A percentile compares a stretch with the other conserved stretches of the same genome.
phyloP scores from a whole-genome alignment of 2,888 invertebrate genomes.

The Acleris sparsana region DNA sequence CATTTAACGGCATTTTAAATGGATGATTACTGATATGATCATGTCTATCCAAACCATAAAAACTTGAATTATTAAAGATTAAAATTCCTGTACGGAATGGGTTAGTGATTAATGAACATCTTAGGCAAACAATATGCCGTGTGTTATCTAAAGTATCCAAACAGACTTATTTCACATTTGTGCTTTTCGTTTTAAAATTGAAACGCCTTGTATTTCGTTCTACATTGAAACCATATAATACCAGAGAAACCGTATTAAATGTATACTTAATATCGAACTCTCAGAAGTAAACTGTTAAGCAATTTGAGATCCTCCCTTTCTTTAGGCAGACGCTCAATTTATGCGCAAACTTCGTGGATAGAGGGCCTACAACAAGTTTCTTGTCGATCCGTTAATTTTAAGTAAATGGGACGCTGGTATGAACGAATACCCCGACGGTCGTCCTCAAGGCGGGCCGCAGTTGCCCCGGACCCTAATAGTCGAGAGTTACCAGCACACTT shows the following conservation, averaged over 20 bases:
- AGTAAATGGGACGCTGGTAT: constrained; percentile 5
- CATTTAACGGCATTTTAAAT: not conserved
- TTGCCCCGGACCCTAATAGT: constrained; percentile 36
- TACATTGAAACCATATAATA: no score
- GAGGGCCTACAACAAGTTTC: constrained; percentile 23
- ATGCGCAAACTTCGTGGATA: constrained; percentile 48
- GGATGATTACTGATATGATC: not conserved
- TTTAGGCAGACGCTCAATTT: constrained; percentile 46
- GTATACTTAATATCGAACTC: not conserved
- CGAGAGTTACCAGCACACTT: constrained; percentile 47
- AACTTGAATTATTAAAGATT: no score
- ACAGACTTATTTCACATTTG: no score
- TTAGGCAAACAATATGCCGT: no score
- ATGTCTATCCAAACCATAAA: not conserved
- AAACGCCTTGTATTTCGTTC: no score
- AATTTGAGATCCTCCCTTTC: constrained; percentile 46
- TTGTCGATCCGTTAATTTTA: constrained; percentile 17
- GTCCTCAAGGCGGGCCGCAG: not conserved
- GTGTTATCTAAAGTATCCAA: no score
- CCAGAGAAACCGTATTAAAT: no score
- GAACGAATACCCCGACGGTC: constrained; percentile 1
- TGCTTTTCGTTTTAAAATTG: no score
- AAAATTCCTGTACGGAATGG: no score
- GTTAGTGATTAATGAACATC: no score
- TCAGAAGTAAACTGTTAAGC: constrained; percentile 26